Conservation (phyloP, 2,797 vertebrate genomes). For the Siniperca obscura region DNA sequence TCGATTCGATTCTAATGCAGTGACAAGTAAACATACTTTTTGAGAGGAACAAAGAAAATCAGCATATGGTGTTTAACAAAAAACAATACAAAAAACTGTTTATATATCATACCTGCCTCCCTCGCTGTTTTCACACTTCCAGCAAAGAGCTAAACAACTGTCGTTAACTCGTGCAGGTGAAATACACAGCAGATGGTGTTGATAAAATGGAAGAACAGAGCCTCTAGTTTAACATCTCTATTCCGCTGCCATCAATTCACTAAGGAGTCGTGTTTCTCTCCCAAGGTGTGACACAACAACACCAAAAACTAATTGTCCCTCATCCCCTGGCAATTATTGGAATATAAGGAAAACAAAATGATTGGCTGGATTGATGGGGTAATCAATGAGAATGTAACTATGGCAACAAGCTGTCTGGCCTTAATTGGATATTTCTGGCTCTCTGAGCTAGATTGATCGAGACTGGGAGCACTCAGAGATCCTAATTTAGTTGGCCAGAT, state of each 20-base stretch:
- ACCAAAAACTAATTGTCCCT: conserved; percentile 57
- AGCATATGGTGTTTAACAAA: conserved; percentile 42
- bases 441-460: conserved; percentile 61
- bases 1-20: neutral
- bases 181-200: conserved; percentile 60
- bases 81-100: neutral
- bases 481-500: conserved; percentile 61
- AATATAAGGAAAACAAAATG: conserved; percentile 55
- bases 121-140: conserved; percentile 17
- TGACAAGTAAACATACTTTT: neutral
- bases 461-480: conserved; percentile 45
- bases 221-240: conserved; percentile 46
- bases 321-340: conserved; percentile 55
- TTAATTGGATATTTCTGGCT: conserved; percentile 70
- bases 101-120: neutral
- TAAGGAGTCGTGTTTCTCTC: conserved; percentile 31
- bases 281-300: conserved; percentile 49
- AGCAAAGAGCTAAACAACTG: conserved; percentile 36
- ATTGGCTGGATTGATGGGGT: conserved; percentile 51
- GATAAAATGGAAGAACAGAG: conserved; percentile 42
- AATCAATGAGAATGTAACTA: conserved; percentile 69
- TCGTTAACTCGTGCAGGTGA: conserved; percentile 30
- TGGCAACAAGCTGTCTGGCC: conserved; percentile 63
- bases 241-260: conserved; percentile 29
- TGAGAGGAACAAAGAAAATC: conserved; percentile 23